These are phyloP conservation scores for Coreoperca whiteheadi DNA, from an alignment of 2,113 vertebrate genomes.

Conservation along the genomic window DNA sequence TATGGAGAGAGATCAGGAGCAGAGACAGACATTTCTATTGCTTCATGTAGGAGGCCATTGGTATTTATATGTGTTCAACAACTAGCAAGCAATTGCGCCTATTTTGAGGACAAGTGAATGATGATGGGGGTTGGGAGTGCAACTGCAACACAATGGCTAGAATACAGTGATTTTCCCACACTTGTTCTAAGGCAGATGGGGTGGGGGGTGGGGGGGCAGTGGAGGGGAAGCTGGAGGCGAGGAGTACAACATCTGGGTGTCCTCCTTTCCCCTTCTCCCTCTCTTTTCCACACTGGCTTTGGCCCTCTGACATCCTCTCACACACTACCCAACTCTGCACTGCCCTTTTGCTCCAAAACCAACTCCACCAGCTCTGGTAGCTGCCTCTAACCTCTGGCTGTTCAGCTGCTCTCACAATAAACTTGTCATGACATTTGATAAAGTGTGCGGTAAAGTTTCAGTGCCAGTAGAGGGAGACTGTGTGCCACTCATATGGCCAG, in stretches of 20 bases:
- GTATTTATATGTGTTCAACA: neutral
- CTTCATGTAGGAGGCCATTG: neutral
- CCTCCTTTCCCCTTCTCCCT: slow-evolving; percentile 43
- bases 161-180: slow-evolving; percentile 54
- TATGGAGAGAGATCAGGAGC: neutral
- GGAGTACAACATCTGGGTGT: slow-evolving; percentile 58
- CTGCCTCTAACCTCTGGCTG: neutral
- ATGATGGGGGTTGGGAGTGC: slow-evolving; percentile 7
- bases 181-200: neutral
- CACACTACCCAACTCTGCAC: slow-evolving; percentile 26
- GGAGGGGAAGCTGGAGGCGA: slow-evolving; percentile 21
- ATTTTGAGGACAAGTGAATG: neutral
- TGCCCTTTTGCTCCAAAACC: neutral
- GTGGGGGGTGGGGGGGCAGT: neutral
- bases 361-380: neutral
- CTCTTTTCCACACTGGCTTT: slow-evolving; percentile 41
- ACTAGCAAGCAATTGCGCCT: neutral
- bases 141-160: slow-evolving; percentile 7
- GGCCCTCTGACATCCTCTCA: slow-evolving; percentile 34
- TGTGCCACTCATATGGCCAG: slow-evolving; percentile 30
- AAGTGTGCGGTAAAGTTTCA: neutral
- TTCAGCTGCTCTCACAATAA: slow-evolving; percentile 23
- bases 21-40: slow-evolving; percentile 6
- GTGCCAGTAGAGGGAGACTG: slow-evolving; percentile 69
- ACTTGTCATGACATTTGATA: neutral